Base-by-base conservation (phyloP, 2,797 vertebrate genomes). In the Gallinago solitaria region DNA sequence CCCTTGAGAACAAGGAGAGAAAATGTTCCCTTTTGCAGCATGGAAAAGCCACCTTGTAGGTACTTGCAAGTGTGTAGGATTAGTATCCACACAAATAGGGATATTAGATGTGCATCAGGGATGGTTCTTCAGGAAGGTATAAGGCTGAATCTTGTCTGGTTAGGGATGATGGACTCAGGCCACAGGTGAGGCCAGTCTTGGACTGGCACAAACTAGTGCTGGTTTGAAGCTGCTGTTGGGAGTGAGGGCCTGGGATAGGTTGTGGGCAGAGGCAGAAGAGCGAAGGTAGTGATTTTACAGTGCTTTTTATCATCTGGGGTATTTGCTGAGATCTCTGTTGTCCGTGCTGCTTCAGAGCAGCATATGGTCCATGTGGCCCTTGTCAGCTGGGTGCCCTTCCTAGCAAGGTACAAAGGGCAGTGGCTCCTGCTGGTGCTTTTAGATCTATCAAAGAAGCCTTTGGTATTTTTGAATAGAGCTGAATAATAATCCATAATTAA, bases 381-480 rank as follows among this genome's bases (percentile, higher is more conserved):
- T 71, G 16, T 68, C 87, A 65, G 61, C 51, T 81, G 75, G 13
- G 41, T 37, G 6, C 27, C 39, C 19, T 64, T 87, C 56, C 79
- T 83, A 53, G 45, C 20, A 67, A 68, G 24, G 18, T 11, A 14
- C 33, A 94, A 94, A 90, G 83, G 84, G 69, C 19, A 87, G 23
- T 54, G 45, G 13, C 51, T 84, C 83, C 84, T 90, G 69, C 37
- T 90, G 75, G 32, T 59, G 43, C 73, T 93, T 92, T 96, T 73
- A 74, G 75, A 87, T 76, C 68, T 59, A 81, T 93, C 63, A 95
- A 94, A 96, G 77, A 25, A 76, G 27, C 23, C 59, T 90, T 87
- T 89, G 65, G 54, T 79, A 50, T 54, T 59, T 84, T 84, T 89
- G 4, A 78, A 33, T 65, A 30, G 54, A 56, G 30, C 16, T 83